Percentiles rank a stretch among this genome's conserved stretches.
phyloP scores from a whole-genome alignment of 2,888 invertebrate species.

The Autographa pulchrina region DNA sequence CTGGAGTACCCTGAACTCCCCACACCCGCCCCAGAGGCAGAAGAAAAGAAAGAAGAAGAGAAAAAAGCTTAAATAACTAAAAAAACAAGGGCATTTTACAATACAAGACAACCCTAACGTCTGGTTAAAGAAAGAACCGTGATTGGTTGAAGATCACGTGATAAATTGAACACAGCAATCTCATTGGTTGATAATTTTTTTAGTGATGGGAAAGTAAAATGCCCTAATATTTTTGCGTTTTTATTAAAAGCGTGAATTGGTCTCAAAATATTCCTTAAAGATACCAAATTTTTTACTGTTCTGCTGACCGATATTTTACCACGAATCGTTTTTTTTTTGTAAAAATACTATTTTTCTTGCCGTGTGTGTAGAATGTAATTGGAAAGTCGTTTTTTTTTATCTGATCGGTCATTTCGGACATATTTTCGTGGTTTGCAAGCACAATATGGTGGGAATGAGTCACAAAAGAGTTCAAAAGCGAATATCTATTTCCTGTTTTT shows the following conservation, averaged over 20 bases:
- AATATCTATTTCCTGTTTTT: conserved; percentile 79
- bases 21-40: conserved; percentile 80
- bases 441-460: conserved; percentile 38
- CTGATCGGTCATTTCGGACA: conserved; percentile 41
- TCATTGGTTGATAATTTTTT: conserved; percentile 41
- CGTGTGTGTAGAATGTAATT: conserved; percentile 18
- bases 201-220: conserved; percentile 56
- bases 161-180: conserved; percentile 32
- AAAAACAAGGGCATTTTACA: conserved; percentile 57
- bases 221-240: conserved; percentile 33
- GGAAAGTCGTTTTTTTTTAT: background rate
- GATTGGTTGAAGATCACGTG: conserved; percentile 34
- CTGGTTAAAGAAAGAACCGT: conserved; percentile 9
- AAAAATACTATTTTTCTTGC: conserved; percentile 30
- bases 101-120: conserved; percentile 27
- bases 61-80: conserved; percentile 78
- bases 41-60: conserved; percentile 76
- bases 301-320: conserved; percentile 51
- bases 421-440: conserved; percentile 43
- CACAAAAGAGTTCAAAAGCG: conserved; percentile 64
- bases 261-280: conserved; percentile 66
- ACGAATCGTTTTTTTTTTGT: conserved; percentile 25
- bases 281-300: conserved; percentile 63
- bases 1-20: conserved; percentile 95
- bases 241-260: conserved; percentile 60